phyloP scores from a whole-genome alignment of 2,797 vertebrate genomes.

The Salmo trutta region DNA sequence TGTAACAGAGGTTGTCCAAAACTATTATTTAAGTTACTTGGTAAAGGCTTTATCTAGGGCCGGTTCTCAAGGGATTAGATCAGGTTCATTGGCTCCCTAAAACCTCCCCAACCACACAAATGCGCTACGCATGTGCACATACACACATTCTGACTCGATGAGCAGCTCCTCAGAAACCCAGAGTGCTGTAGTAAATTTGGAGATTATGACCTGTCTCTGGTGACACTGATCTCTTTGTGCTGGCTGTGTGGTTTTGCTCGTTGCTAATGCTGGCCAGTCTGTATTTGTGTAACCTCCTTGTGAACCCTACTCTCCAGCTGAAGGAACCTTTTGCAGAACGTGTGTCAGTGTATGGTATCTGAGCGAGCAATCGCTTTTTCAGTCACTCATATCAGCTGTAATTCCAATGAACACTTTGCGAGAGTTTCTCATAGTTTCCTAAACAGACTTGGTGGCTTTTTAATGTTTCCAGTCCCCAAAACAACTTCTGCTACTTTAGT shows the following conservation, averaged over 20 bases:
- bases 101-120: not conserved
- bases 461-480: not conserved
- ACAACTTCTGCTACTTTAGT: not conserved
- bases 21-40: constrained; percentile 51
- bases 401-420: not conserved
- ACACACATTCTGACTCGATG: constrained; percentile 32
- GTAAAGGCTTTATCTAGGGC: constrained; percentile 45
- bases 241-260: constrained; percentile 44
- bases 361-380: not conserved
- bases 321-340: not conserved
- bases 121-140: constrained; percentile 25
- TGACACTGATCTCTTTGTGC: constrained; percentile 54
- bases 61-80: constrained; percentile 40
- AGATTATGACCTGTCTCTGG: constrained; percentile 63
- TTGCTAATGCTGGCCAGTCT: constrained; percentile 31
- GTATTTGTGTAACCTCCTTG: constrained; percentile 18
- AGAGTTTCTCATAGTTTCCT: not conserved
- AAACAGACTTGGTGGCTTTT: not conserved
- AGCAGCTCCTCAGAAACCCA: constrained; percentile 10
- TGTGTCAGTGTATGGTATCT: constrained; percentile 27
- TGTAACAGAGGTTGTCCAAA: constrained; percentile 48
- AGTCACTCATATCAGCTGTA: not conserved
- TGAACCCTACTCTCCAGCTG: constrained; percentile 24
- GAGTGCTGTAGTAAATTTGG: constrained; percentile 59
- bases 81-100: constrained; percentile 26